Base-by-base conservation (phyloP, 1,140 invertebrate genomes). In the Tetramorium alpestre region DNA sequence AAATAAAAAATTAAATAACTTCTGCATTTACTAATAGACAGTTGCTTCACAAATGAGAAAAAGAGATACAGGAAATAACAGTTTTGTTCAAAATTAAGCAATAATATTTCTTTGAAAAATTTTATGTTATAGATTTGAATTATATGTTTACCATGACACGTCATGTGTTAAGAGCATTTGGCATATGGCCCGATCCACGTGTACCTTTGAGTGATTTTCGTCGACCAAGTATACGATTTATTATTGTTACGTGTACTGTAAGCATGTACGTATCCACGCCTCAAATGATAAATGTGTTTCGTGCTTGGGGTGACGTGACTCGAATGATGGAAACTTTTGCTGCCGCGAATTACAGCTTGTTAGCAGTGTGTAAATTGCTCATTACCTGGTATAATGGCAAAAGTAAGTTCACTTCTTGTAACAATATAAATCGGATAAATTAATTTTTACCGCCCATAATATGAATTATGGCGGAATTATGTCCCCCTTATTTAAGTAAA, bases 171-270 rank as follows among this genome's bases (percentile, higher is more conserved):
- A 3, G 54, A 18, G 3, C 73, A 47, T 73, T 73, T 16, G 80
- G 67, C 41, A 16, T 73, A 60, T 73, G 80, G 67, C 80, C 80
- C 18, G 51, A 82, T 82, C 54, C 80, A 1, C 2, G 33, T 22
- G 10, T 47, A 6, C 0, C 54, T 28, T 28, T 72, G 6, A 81
- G 6, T 56, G 38, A 33, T 7, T 44, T 56, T 70, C 16, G 25
- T 8, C 16, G 65, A 8, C 33, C n/a, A 0, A 69, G 11, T 1
- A 13, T 81, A 56, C 28, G 65, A 81, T 56, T 81, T 3, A 6
- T 81, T 10, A 72, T 72, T 11, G 22, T 44, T 25, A 1, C 10
- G 16, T 81, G 49, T 56, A n/a, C 11, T 13, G 1, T 81, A 18
- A 56, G 13, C 5, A 3, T 81, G 0, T 81, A 70, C 1, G 10